phyloP scores from a whole-genome alignment of 2,888 invertebrate genomes.

The Poecilobothrus nobilitatus region DNA sequence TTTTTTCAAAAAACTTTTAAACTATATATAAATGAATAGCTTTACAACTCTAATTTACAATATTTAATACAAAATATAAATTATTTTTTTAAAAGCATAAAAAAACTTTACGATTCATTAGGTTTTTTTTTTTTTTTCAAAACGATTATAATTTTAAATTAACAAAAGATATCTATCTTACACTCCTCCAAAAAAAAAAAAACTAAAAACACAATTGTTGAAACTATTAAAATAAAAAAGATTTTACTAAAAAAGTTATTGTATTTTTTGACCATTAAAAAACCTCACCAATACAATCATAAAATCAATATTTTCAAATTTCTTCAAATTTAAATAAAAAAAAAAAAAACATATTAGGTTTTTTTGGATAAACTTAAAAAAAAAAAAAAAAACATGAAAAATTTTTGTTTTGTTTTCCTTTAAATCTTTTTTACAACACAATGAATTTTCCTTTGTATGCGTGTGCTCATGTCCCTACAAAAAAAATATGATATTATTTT shows the following conservation, averaged over 20 bases:
- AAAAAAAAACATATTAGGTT: too few relatives aligned
- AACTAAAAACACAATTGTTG: neutral
- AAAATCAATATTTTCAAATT: slow-evolving; percentile 2
- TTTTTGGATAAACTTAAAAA: neutral
- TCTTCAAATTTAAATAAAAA: too few relatives aligned
- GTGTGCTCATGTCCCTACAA: too few relatives aligned
- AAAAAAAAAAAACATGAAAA: neutral
- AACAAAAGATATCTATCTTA: neutral
- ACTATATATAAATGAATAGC: too few relatives aligned
- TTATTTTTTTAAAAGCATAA: too few relatives aligned
- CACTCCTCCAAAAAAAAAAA: neutral
- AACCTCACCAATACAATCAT: neutral
- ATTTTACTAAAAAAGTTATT: neutral
- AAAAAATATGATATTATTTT: too few relatives aligned
- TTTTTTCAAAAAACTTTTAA: too few relatives aligned
- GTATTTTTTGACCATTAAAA: neutral
- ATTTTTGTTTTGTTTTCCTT: neutral
- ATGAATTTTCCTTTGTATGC: too few relatives aligned
- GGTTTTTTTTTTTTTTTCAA: too few relatives aligned
- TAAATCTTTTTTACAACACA: neutral
- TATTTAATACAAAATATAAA: too few relatives aligned
- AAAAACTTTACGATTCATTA: too few relatives aligned
- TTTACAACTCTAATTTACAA: too few relatives aligned
- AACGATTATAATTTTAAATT: neutral
- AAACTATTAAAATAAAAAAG: neutral